Base-by-base conservation (phyloP, 2,888 invertebrate genomes). In the Iselma pallidipennis region DNA sequence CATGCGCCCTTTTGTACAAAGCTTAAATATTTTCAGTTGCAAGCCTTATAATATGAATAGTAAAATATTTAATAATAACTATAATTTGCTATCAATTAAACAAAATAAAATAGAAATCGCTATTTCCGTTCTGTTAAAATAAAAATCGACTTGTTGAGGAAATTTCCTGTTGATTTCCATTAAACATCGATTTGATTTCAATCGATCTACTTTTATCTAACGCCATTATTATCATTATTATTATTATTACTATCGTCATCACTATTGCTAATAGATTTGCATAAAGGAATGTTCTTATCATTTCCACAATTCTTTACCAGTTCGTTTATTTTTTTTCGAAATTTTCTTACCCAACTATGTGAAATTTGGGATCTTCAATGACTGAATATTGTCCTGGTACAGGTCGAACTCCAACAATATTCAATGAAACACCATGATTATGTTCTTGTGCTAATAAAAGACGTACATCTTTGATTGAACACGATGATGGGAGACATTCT, bases 401-500 rank as follows among this genome's bases (percentile, higher is more conserved):
- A 0, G 85, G 83, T 16, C 91, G 84, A 2, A 91, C 86, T 59
- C 83, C 83, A 21, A 88, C 76, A 1, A 90, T 85, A 54, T 81
- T 81, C 52, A 90, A 63, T 12, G 77, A 74, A n/a, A 78, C 75
- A 49, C 77, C 78, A 59, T 75, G 75, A 51, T 76, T 76, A 49
- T 69, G 71, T 69, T 80, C 80, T 61, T 74, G 75, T 10, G 74
- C 67, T 4, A 81, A 59, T 63, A 85, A 78, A 1, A 80, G 76
- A 42, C 83, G 80, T 19, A 90, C 77, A 63, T 88, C 88, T 1
- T 78, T 73, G 1, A 82, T 75, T 49, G 84, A 84, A 77, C 92
- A 93, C 0, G 89, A 86, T 59, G 84, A 83, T 5, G 92, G 93
- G 69, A 92, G 80, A 75, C 92, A 93, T 75, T 91, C 87, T 7